A percentile compares a stretch with the other conserved stretches of the same genome.
These are phyloP conservation scores for Drosophila malerkotliana DNA, from an alignment of 1,140 invertebrate species.

Conservation along the genomic window DNA sequence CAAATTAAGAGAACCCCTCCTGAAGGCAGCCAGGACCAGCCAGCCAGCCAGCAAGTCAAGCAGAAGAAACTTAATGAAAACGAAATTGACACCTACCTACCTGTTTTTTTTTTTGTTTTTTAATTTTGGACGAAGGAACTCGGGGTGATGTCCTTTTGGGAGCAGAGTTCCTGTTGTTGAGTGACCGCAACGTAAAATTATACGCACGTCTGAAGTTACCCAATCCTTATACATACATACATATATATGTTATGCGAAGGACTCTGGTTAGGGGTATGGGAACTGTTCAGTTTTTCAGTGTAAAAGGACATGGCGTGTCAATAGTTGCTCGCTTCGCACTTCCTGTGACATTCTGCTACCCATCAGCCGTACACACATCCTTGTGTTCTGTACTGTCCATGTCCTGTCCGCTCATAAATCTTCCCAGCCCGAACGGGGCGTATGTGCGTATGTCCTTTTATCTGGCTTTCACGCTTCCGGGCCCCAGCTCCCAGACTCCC, in stretches of 20 bases:
- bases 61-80: slow-evolving; percentile 80
- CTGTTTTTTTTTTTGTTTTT: slow-evolving; percentile 10
- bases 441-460: slow-evolving; percentile 50
- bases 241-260: slow-evolving; percentile 12
- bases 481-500: slow-evolving; percentile 5
- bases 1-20: slow-evolving; percentile 67
- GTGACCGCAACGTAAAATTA: slow-evolving; percentile 74
- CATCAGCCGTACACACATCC: slow-evolving; percentile 32
- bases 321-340: slow-evolving; percentile 63
- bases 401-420: slow-evolving; percentile 51
- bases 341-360: slow-evolving; percentile 55
- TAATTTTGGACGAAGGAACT: not conserved
- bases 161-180: slow-evolving; percentile 25
- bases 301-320: slow-evolving; percentile 62
- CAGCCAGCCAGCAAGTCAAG: slow-evolving; percentile 59
- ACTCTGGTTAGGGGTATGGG: not conserved
- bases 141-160: not conserved
- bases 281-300: not conserved
- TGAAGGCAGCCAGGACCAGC: slow-evolving; percentile 32
- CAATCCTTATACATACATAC: slow-evolving; percentile 16
- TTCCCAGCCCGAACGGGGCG: slow-evolving; percentile 18
- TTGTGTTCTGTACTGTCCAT: slow-evolving; percentile 24
- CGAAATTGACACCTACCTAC: slow-evolving; percentile 75
- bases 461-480: slow-evolving; percentile 75
- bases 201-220: slow-evolving; percentile 77